Evolutionary conservation across 2,888 invertebrate species (phyloP), one percentile per base, ranked within the genome.

Genomic region (Quadroppia sp.): DNA sequence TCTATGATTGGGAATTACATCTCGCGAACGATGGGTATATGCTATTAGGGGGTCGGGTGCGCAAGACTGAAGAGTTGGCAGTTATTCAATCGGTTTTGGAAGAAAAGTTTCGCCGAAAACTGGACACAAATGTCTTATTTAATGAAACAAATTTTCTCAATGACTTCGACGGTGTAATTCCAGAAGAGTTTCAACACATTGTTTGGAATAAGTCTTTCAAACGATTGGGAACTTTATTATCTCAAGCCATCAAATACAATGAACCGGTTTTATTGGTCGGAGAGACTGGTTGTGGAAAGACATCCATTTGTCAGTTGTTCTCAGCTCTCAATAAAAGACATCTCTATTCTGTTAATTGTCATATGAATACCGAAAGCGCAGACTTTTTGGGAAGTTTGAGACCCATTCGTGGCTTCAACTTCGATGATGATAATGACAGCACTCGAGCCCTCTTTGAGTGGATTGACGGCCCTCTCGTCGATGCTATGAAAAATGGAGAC

Each of bases 331-430:
- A 86, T 76, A 82, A 85, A 0, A 88, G 88, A 72, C 83, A 87
- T 72, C 84, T 98, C 50, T 85, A 89, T 73, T 88, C 91, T 50
- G 88, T 98, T 1, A 99, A 98, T 83, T 99, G 99, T 83, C 99
- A 99, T 81, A 93, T 98, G 90, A 94, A 99, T 81, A 95, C 97
- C 0, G 99, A 99, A 83, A 94, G 96, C 78, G 90, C 97, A 0
- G 99, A 99, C 82, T 98, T 99, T 81, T 85, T 99, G 23, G 99
- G 99, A 53, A 94, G 96, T 23, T 84, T 99, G 11, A 85, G 99
- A 77, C 99, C 99, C 0, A 91, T 92, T 9, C 84, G 94, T 74
- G 86, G 87, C 72, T 87, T 86, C 76, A 83, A 76, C 72, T 72
- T 70, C 13, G 53, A 61, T 32, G 56, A 71, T n/a, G 70, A 75